Base-by-base conservation (phyloP, 1,140 invertebrate species). In the Ceratina calcarata region DNA sequence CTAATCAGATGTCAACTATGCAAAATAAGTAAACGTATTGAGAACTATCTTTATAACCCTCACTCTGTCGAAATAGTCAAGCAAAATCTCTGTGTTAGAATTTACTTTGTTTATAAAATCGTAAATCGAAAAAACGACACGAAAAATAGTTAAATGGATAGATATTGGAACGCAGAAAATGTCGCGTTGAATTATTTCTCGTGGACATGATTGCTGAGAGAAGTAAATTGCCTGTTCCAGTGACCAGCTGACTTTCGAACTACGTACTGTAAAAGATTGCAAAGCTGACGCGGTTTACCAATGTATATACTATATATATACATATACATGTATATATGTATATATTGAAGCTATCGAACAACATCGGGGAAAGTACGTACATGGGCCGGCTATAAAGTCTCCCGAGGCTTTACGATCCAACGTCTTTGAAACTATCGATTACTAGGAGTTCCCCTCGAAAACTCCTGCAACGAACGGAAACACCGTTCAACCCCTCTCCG, bases 211-310 rank as follows among this genome's bases (percentile, higher is more conserved):
- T 85, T 81, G 84, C 69, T 70, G 60, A 24, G 4, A 58, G 80
- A 85, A 85, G 83, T 86, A 85, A 86, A 86, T 86, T 86, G 79
- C 71, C 60, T 80, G 80, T 85, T 62, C 67, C 37, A 62, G 82
- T 79, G 80, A 78, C 70, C 80, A 37, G 49, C 55, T 37, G 72
- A 58, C 66, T 79, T 79, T 58, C 37, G 3, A 77, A 82, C 74
- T 71, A 78, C 58, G 24, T 64, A 60, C 75, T 82, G 75, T 85
- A 86, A 85, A 86, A 82, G 83, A 86, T 86, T 82, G 83, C 71
- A 49, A 78, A 55, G 62, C 67, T 71, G 66, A 45, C 76, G 70
- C 70, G 68, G 75, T 85, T 85, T 76, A 85, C 66, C 22, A 60
- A 32, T 74, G 45, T 22, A 6, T 49, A 49, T 20, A 45, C n/a